phyloP scores from a whole-genome alignment of 2,797 vertebrate species.

The Centropyge bicolor region DNA sequence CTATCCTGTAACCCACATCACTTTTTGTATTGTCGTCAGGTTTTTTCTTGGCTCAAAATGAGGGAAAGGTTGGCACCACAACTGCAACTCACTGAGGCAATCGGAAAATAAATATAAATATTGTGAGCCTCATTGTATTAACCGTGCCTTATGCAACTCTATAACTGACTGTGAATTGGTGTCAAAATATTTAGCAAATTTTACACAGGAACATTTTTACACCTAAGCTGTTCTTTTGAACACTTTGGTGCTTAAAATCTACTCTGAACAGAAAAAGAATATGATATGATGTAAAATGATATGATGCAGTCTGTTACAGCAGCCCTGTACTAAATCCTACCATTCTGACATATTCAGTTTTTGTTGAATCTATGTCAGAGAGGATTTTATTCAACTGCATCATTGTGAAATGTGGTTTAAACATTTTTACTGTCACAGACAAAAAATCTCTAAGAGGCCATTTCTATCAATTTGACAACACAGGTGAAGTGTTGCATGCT shows the following conservation, averaged over 20 bases:
- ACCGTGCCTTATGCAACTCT: neutral
- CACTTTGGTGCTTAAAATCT: neutral
- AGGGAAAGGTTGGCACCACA: neutral
- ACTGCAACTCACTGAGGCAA: neutral
- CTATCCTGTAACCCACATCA: neutral
- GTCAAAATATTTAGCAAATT: neutral
- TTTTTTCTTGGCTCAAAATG: neutral
- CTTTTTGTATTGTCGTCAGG: neutral
- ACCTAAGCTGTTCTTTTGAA: neutral
- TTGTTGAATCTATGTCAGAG: neutral
- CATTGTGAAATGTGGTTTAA: neutral
- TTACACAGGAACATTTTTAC: neutral
- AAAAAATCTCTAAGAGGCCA: neutral
- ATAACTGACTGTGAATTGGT: neutral
- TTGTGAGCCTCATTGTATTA: no score
- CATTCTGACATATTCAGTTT: neutral
- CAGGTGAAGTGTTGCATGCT: no score
- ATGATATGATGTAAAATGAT: no score
- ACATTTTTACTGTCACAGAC: neutral
- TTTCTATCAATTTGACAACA: no score
- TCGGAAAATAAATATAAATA: neutral
- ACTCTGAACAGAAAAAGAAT: neutral
- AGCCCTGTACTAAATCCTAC: neutral
- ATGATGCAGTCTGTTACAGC: neutral
- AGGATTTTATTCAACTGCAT: neutral